phyloP scores from a whole-genome alignment of 2,888 invertebrate genomes.

The Heliconius charithonia region DNA sequence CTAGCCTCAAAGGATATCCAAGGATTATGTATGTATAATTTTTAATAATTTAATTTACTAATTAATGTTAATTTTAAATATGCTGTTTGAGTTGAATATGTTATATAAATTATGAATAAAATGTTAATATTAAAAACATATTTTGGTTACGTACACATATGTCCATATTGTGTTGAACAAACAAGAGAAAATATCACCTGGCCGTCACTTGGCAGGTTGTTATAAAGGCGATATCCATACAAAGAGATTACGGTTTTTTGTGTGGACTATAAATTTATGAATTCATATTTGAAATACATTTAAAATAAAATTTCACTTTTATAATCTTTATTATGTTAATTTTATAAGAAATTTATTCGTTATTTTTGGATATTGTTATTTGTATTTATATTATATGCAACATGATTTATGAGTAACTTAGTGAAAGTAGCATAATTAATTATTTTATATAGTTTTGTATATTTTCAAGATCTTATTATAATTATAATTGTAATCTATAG shows the following conservation, averaged over 20 bases:
- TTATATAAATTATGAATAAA: not conserved
- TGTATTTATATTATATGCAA: not conserved
- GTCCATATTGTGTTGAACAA: conserved; percentile 49
- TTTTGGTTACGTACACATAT: not conserved
- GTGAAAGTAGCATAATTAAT: not conserved
- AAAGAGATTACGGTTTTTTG: conserved; percentile 22
- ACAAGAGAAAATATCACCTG: conserved; percentile 57
- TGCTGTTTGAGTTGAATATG: not conserved
- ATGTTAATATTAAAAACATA: not conserved
- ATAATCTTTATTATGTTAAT: not conserved
- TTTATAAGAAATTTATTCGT: not conserved
- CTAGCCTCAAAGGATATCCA: too few relatives aligned
- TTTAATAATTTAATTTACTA: not conserved
- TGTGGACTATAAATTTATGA: not conserved
- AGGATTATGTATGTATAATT: too few relatives aligned
- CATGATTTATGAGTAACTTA: not conserved
- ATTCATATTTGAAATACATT: not conserved
- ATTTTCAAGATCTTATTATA: not conserved
- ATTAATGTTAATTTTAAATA: not conserved
- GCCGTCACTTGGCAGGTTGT: conserved; percentile 48
- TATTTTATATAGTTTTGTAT: not conserved
- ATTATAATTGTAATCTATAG: conserved; percentile 17
- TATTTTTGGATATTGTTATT: not conserved
- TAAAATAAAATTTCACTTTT: not conserved
- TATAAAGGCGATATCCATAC: conserved; percentile 37